Evolutionary conservation across 2,797 vertebrate genomes (phyloP), one percentile per base, ranked within the genome.

Genomic region (Gymnocypris eckloni): DNA sequence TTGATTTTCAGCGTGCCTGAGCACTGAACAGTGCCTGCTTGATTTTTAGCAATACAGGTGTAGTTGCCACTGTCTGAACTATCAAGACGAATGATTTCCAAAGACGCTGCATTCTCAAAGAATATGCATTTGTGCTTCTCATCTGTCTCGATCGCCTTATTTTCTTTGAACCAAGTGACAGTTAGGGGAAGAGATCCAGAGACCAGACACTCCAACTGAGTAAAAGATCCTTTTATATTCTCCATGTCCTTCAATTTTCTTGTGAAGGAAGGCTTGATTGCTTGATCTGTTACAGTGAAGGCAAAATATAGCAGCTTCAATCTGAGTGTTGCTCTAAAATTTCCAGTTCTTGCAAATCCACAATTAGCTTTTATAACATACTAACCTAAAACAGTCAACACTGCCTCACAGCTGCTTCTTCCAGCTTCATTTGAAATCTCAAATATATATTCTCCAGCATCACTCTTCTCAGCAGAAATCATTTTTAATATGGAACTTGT

Each of bases 231-330:
- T 93, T 97, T 98, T 92, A 98, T 97, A 86, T 97, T 97, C 92
- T 99, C 98, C 88, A 95, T 96, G 94, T 96, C 95, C 94, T 97
- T 98, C 86, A 99, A 93, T 87, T 98, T 99, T 94, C 98, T 98
- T 76, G 97, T 98, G 90, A 99, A 99, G 82, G 97, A 97, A 2
- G 98, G 98, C 82, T 98, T 97, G 93, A 99, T 97, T 91, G 99
- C 97, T 93, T 98, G 97, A 97, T 99, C 98, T 99, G 90, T 90
- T 56, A 81, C 79, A 94, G 86, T 83, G 64, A 91, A 64, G 52
- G 75, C 28, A 20, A 67, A 25, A 78, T 16, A 28, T 13, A 80
- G 39, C 33, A 64, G 22, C 6, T 67, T 59, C 0, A 8, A 4
- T 12, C 2, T 25, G 8, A 71, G 43, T 1, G 33, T 76, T 64